phyloP scores from a whole-genome alignment of 2,797 vertebrate genomes.

The Danionella dracula region DNA sequence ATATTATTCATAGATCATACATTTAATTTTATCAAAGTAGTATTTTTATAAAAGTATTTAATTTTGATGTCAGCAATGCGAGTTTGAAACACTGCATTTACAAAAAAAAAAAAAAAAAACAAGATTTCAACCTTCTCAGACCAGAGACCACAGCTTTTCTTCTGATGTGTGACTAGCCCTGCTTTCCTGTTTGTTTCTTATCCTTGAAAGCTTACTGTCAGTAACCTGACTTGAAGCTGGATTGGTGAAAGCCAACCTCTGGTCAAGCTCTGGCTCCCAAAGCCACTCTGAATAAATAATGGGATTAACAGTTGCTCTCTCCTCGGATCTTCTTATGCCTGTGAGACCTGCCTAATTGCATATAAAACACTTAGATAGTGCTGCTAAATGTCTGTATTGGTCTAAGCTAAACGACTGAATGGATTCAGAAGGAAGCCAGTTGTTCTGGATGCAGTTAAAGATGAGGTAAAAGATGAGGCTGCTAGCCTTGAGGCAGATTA shows the following conservation, averaged over 20 bases:
- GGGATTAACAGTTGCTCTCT: constrained; percentile 16
- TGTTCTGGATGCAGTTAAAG: background rate
- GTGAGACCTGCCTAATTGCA: constrained; percentile 3
- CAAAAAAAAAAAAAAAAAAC: too few relatives aligned
- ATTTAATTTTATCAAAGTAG: too few relatives aligned
- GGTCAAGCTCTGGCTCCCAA: background rate
- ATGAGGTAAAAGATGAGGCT: background rate
- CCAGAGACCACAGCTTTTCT: background rate
- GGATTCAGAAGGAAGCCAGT: background rate
- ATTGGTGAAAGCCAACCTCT: constrained; percentile 6
- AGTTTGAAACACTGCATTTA: too few relatives aligned
- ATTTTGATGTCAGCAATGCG: too few relatives aligned
- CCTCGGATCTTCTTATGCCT: background rate
- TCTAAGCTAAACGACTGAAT: background rate
- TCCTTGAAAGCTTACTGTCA: background rate
- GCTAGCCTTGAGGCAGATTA: background rate
- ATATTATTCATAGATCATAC: too few relatives aligned
- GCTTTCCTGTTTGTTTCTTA: background rate
- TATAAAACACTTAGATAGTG: constrained; percentile 5
- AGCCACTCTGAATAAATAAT: constrained; percentile 15
- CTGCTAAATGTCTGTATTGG: background rate
- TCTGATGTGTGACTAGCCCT: too few relatives aligned
- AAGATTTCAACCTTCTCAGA: too few relatives aligned
- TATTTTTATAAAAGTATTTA: too few relatives aligned
- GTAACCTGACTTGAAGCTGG: background rate